Conservation (phyloP, 2,113 vertebrate genomes). For the Nesogale talazaci region DNA sequence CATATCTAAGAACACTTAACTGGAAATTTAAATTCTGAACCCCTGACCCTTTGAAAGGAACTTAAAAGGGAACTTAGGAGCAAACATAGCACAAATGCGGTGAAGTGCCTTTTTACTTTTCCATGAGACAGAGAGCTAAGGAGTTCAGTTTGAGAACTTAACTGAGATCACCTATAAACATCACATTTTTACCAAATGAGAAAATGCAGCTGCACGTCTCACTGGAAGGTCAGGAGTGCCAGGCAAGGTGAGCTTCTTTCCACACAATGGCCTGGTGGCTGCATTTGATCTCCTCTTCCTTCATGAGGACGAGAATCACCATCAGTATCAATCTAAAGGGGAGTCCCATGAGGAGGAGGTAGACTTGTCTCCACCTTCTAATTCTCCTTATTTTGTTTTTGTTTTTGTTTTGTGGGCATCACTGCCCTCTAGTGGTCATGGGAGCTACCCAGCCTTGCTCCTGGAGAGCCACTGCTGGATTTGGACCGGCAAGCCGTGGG, state of each 20-base stretch:
- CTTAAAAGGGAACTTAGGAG: not conserved
- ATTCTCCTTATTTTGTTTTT: too few species aligned
- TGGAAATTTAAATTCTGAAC: conserved; percentile 20
- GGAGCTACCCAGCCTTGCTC: too few species aligned
- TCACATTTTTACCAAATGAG: not conserved
- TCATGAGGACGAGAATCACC: too few species aligned
- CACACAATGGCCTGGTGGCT: not conserved
- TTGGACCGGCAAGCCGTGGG: too few species aligned
- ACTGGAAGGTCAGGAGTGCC: not conserved
- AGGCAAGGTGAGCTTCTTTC: not conserved
- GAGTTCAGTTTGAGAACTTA: not conserved
- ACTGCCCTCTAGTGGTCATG: too few species aligned
- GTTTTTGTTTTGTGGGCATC: too few species aligned
- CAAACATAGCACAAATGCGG: not conserved
- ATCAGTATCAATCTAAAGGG: too few species aligned
- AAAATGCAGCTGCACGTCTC: conserved; percentile 1
- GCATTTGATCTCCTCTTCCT: too few species aligned
- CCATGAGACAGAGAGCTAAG: not conserved
- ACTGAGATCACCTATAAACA: not conserved
- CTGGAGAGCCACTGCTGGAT: too few species aligned
- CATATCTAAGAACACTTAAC: not conserved
- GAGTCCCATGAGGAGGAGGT: too few species aligned
- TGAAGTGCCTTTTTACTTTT: not conserved
- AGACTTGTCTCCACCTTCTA: too few species aligned
- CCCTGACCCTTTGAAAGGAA: not conserved